phyloP scores from a whole-genome alignment of 2,888 invertebrate species.

The Chrysolina haemoptera region DNA sequence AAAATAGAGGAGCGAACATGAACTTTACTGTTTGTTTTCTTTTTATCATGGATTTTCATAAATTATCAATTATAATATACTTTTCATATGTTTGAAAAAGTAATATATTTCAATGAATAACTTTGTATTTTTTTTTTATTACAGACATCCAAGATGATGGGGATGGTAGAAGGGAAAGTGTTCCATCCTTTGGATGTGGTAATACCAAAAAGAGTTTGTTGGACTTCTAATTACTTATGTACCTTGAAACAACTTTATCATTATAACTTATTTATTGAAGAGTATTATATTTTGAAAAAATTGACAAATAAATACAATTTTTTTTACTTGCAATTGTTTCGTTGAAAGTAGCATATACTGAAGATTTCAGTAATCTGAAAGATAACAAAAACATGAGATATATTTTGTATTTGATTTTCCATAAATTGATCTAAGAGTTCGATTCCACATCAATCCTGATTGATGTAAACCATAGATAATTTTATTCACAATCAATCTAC shows the following conservation, averaged over 20 bases:
- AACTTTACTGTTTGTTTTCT: no score
- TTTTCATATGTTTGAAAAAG: no score
- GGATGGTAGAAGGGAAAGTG: slow-evolving; percentile 70
- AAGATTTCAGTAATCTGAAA: neutral
- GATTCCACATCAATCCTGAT: no score
- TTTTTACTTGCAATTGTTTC: slow-evolving; percentile 28
- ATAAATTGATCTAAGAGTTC: no score
- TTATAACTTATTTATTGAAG: slow-evolving; percentile 57
- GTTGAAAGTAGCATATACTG: neutral
- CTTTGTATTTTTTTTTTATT: slow-evolving; percentile 38
- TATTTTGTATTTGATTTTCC: no score
- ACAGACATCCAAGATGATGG: slow-evolving; percentile 56
- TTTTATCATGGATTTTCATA: no score
- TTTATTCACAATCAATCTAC: no score
- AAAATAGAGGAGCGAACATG: no score
- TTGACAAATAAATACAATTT: slow-evolving; percentile 43
- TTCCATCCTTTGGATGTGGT: slow-evolving; percentile 74
- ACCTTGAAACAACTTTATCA: slow-evolving; percentile 49
- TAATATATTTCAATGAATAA: neutral
- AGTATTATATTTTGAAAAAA: slow-evolving; percentile 59
- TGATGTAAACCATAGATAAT: no score
- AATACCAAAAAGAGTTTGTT: slow-evolving; percentile 74
- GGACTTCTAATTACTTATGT: slow-evolving; percentile 73
- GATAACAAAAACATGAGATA: no score
- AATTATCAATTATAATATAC: no score